phyloP scores from a whole-genome alignment of 1,140 invertebrate species.

The Drosophila tani region DNA sequence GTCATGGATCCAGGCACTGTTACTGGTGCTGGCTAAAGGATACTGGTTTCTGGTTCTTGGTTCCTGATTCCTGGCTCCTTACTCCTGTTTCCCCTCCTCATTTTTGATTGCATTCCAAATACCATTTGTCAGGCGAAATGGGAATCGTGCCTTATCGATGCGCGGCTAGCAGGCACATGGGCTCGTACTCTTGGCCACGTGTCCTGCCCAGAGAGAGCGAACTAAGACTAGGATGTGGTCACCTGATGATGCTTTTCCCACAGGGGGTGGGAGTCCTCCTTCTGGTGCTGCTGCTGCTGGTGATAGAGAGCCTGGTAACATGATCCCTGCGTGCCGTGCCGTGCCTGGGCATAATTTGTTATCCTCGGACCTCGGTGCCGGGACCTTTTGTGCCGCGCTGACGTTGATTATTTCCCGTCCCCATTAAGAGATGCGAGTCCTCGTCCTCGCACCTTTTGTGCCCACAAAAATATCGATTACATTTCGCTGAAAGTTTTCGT shows the following conservation, averaged over 20 bases:
- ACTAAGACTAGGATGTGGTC: slow-evolving; percentile 34
- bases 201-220: slow-evolving; percentile 8
- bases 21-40: background rate
- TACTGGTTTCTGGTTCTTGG: too few species aligned
- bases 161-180: slow-evolving; percentile 49
- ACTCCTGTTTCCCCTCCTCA: background rate
- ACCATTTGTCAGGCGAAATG: slow-evolving; percentile 62
- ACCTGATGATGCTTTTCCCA: slow-evolving; percentile 77
- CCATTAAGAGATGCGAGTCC: slow-evolving; percentile 26
- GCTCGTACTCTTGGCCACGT: slow-evolving; percentile 42
- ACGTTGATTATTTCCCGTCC: slow-evolving; percentile 46
- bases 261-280: background rate
- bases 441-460: slow-evolving; percentile 47
- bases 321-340: slow-evolving; percentile 75
- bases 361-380: slow-evolving; percentile 50
- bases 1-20: slow-evolving; percentile 16
- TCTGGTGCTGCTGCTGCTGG: background rate
- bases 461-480: slow-evolving; percentile 56
- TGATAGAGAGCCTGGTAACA: slow-evolving; percentile 40
- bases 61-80: too few species aligned
- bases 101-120: slow-evolving; percentile 54
- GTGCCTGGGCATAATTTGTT: slow-evolving; percentile 79
- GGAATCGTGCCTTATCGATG: slow-evolving; percentile 71
- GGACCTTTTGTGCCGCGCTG: slow-evolving; percentile 38
- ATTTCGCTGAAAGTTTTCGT: slow-evolving; percentile 54